Percentiles rank a stretch among this genome's conserved stretches.
These are phyloP conservation scores for Diploscapter pachys DNA, from an alignment of 1,140 invertebrate species.

Conservation along the genomic window DNA sequence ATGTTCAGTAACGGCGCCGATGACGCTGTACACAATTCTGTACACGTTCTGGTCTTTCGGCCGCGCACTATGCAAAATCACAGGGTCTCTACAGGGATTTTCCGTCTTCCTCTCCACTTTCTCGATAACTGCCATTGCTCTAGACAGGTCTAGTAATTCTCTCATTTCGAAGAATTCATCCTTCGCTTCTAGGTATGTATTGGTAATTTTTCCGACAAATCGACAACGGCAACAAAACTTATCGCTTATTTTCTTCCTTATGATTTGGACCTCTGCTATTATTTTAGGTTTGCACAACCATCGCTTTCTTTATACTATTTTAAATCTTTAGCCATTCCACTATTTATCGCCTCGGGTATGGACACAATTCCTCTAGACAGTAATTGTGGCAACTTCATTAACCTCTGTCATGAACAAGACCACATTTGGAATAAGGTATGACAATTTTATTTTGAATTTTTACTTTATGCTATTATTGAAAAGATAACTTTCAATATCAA, in stretches of 20 bases:
- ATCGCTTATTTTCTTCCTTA: slow-evolving; percentile 51
- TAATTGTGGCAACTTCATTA: slow-evolving; percentile 44
- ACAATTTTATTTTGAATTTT: neutral
- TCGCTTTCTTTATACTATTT: no score
- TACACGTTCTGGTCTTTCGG: slow-evolving; percentile 59
- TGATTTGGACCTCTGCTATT: slow-evolving; percentile 55
- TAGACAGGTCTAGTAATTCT: slow-evolving; percentile 55
- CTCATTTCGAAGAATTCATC: neutral
- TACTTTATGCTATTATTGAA: no score
- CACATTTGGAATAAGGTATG: slow-evolving; percentile 51
- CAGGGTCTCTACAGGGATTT: slow-evolving; percentile 57
- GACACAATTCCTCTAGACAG: slow-evolving; percentile 48
- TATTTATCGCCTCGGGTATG: slow-evolving; percentile 52
- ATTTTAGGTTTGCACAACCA: slow-evolving; percentile 20
- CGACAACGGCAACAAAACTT: slow-evolving; percentile 53
- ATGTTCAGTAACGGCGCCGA: slow-evolving; percentile 58
- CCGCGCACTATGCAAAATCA: slow-evolving; percentile 54
- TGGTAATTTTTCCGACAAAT: slow-evolving; percentile 58
- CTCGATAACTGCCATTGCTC: slow-evolving; percentile 60
- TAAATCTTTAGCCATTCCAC: slow-evolving; percentile 40
- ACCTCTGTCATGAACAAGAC: slow-evolving; percentile 57
- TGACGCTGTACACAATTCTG: slow-evolving; percentile 55
- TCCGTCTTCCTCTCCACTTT: slow-evolving; percentile 61
- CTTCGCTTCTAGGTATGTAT: slow-evolving; percentile 48
- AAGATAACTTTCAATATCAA: no score